Conservation (phyloP, 2,888 invertebrate species). For the Aleiodes alternator region DNA sequence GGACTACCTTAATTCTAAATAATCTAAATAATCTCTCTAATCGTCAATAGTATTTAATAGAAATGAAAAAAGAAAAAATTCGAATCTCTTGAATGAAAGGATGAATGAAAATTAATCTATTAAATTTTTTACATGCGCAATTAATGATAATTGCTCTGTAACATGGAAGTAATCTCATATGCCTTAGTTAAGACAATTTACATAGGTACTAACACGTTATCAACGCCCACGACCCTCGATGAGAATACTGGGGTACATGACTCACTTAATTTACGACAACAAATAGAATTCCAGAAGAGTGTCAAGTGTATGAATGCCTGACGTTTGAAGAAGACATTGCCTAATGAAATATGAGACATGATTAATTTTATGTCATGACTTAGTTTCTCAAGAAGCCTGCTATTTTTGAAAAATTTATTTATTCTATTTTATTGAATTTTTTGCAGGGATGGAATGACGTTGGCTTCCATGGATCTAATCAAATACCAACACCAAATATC, state of each 20-base stretch:
- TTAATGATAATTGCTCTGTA: conserved; percentile 61
- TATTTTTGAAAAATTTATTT: too few species aligned
- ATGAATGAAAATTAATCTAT: conserved; percentile 8
- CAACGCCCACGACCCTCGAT: conserved; percentile 59
- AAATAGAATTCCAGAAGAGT: conserved; percentile 62
- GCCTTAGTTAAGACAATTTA: conserved; percentile 73
- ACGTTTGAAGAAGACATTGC: background rate
- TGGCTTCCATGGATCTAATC: conserved; percentile 90
- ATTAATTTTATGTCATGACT: background rate
- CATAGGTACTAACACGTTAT: conserved; percentile 43
- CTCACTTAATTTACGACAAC: conserved; percentile 60
- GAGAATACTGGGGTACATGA: conserved; percentile 58
- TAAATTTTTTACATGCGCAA: conserved; percentile 58
- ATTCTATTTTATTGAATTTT: background rate
- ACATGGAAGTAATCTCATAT: conserved; percentile 62
- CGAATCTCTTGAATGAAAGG: background rate
- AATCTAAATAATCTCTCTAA: background rate
- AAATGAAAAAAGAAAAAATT: background rate
- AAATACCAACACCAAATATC: conserved; percentile 93
- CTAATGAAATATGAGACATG: conserved; percentile 28
- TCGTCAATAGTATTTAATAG: background rate
- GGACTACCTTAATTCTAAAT: too few species aligned
- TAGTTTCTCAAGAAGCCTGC: too few species aligned
- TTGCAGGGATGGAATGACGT: conserved; percentile 92
- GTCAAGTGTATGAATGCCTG: conserved; percentile 37